Conservation (phyloP, 2,113 vertebrate species). For the Phoxinus phoxinus region DNA sequence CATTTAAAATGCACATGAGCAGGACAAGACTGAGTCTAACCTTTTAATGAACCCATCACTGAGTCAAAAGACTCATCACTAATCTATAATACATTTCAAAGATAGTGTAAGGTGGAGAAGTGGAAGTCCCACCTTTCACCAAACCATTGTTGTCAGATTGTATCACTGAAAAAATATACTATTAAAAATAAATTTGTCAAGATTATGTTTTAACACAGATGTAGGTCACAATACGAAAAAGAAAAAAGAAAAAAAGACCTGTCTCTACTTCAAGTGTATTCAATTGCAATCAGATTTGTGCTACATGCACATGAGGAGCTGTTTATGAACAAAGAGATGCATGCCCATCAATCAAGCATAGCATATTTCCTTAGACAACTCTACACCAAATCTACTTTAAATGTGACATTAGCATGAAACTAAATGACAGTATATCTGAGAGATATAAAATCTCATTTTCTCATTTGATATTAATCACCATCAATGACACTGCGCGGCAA, state of each 20-base stretch:
- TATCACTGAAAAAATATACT: background rate
- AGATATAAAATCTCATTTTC: conserved; percentile 28
- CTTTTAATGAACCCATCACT: conserved; percentile 13
- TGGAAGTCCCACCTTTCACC: background rate
- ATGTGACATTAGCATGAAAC: background rate
- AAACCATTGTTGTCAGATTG: background rate
- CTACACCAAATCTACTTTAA: conserved; percentile 22
- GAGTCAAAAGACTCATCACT: conserved; percentile 2
- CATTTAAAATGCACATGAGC: background rate
- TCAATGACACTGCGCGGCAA: conserved; percentile 43
- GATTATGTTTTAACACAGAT: background rate
- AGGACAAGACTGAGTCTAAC: background rate
- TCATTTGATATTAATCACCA: conserved; percentile 32
- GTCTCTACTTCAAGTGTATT: too few relatives aligned
- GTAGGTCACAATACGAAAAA: too few relatives aligned
- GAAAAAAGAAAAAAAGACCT: too few relatives aligned
- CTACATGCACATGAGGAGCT: too few relatives aligned
- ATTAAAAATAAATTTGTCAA: background rate
- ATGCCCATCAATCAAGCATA: background rate
- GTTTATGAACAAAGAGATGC: conserved; percentile 13
- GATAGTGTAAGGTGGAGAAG: background rate
- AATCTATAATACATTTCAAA: background rate
- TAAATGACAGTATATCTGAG: conserved; percentile 12
- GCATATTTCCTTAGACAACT: background rate
- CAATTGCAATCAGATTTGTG: too few relatives aligned